Evolutionary conservation across 2,888 invertebrate genomes (phyloP), one percentile per base, ranked within the genome.

Genomic region (Coenonympha arcania): DNA sequence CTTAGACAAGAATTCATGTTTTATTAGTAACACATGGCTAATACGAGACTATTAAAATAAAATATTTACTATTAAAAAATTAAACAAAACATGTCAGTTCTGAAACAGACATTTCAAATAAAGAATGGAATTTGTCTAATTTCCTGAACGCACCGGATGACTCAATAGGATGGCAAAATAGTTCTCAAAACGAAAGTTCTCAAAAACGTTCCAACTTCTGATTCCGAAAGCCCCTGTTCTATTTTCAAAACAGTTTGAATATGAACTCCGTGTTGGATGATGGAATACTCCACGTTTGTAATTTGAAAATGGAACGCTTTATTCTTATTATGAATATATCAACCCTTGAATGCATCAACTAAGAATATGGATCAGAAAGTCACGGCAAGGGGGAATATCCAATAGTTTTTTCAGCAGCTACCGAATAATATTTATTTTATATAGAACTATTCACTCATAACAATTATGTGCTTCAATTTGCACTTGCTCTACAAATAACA

Each of bases 271-370:
- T 41, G 48, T 48, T 45, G 65, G 67, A 69, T 69, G 66, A 69
- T 67, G 70, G 71, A 79, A 74, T 70, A 76, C 76, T 73, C 72
- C 74, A 71, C 76, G 79, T 81, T 80, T 75, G 75, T 74, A 69
- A 77, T 79, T 68, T 70, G 73, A 80, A 80, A 79, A 77, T 72
- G 74, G 73, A 76, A 73, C 79, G 76, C 79, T 73, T 77, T 78
- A 75, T 81, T 82, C 78, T 81, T 82, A 79, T 81, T 82, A 76
- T 79, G 80, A 81, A 79, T 80, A 76, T 76, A 77, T 72, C 51
- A 39, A 39, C 39, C 39, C 39, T 22, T 4, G 39, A 9, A 9
- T 8, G 24, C 24, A 15, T 15, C 3, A 8, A 15, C 24, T 24
- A 39, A 24, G 15, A 22, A 8, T 8, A 33, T 16, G 8, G 8